A percentile compares a stretch with the other conserved stretches of the same genome.
Evolutionary conservation across 2,113 vertebrate genomes (phyloP).

Genomic region (Phocoena phocoena): DNA sequence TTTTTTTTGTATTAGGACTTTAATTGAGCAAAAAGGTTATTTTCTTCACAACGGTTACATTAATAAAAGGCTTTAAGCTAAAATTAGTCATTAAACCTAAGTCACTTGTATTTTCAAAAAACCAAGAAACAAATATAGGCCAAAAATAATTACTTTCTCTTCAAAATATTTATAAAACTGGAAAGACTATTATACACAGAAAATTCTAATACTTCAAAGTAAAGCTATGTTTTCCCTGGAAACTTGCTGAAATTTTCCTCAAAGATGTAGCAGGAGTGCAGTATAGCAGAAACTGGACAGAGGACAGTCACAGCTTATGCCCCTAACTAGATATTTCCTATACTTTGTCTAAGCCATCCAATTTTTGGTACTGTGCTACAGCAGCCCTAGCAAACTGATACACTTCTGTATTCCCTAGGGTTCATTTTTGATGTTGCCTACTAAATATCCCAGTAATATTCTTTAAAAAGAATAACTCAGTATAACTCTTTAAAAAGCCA

Average conservation of each 20-base stretch:
- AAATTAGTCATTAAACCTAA: constrained; percentile 54
- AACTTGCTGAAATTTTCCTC: neutral
- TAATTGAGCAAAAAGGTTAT: constrained; percentile 59
- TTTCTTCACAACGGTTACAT: constrained; percentile 39
- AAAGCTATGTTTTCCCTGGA: neutral
- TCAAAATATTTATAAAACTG: constrained; percentile 39
- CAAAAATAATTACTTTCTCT: constrained; percentile 25
- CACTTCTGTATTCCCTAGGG: no score
- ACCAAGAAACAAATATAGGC: constrained; percentile 25
- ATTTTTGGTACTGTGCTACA: no score
- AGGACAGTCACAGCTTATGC: neutral
- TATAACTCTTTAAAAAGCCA: neutral
- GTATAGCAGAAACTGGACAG: neutral
- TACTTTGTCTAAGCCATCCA: neutral
- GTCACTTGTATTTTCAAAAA: constrained; percentile 51
- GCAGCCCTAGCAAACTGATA: neutral
- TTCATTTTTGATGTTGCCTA: neutral
- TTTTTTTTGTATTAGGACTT: constrained; percentile 59
- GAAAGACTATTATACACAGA: neutral
- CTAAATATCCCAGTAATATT: neutral
- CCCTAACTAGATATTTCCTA: neutral
- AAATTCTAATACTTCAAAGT: neutral
- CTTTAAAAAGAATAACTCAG: no score
- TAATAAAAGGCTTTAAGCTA: constrained; percentile 53
- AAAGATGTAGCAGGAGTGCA: neutral